phyloP scores from a whole-genome alignment of 1,140 invertebrate genomes.

The Heliconius melpomene region DNA sequence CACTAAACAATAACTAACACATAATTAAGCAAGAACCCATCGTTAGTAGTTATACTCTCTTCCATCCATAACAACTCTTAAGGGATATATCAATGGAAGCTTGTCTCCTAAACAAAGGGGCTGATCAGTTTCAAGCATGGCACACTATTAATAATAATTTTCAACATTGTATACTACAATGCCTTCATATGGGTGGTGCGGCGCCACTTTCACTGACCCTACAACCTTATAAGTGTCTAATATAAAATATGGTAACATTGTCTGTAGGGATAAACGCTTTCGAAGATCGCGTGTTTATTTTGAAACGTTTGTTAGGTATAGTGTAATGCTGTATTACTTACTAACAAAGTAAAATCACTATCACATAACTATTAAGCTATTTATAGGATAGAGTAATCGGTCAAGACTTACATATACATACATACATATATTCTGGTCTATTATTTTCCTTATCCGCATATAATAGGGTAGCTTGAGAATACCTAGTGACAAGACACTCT shows the following conservation, averaged over 20 bases:
- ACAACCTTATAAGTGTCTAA: constrained; percentile 36
- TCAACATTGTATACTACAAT: constrained; percentile 45
- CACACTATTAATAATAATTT: constrained; percentile 59
- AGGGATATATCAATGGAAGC: constrained; percentile 38
- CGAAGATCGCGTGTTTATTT: constrained; percentile 17
- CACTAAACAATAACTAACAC: neutral
- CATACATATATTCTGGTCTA: too few relatives aligned
- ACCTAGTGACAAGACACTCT: too few relatives aligned
- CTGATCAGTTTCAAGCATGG: constrained; percentile 33
- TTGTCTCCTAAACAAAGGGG: constrained; percentile 42
- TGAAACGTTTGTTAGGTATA: neutral
- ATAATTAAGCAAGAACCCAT: constrained; percentile 17
- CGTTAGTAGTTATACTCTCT: neutral
- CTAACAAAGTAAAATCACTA: too few relatives aligned
- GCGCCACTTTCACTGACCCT: constrained; percentile 46
- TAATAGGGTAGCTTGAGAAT: too few relatives aligned
- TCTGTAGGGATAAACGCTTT: constrained; percentile 33
- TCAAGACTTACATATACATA: too few relatives aligned
- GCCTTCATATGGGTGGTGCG: constrained; percentile 31
- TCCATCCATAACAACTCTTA: constrained; percentile 2
- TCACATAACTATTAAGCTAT: too few relatives aligned
- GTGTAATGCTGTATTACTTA: neutral
- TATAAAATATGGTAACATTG: constrained; percentile 36
- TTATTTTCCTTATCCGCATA: too few relatives aligned
- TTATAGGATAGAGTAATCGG: too few relatives aligned